Percentiles rank a stretch among this genome's conserved stretches.
Conservation (phyloP, 2,888 invertebrate species). For the Drosophila eohydei region DNA sequence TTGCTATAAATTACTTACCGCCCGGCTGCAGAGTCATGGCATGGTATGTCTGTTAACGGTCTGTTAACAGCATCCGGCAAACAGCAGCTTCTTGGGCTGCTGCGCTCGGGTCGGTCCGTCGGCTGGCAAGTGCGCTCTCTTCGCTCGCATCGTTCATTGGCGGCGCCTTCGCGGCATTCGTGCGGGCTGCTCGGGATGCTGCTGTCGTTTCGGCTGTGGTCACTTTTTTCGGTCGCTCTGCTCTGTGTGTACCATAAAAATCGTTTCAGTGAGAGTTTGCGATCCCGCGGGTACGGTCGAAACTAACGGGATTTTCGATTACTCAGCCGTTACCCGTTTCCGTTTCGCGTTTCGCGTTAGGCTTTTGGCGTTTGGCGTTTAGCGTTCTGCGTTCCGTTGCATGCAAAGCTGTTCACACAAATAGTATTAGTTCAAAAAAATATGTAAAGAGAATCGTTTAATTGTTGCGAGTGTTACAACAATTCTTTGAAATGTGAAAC, state of each 20-base stretch:
- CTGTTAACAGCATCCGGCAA: conserved; percentile 40
- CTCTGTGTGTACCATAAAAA: conserved; percentile 84
- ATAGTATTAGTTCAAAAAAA: conserved; percentile 16
- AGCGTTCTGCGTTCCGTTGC: conserved; percentile 24
- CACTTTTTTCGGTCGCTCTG: conserved; percentile 48
- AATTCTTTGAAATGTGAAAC: conserved; percentile 51
- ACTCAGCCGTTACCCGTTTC: conserved; percentile 28
- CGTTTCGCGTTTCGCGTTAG: conserved; percentile 44
- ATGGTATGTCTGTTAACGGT: conserved; percentile 22
- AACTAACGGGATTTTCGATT: conserved; percentile 76
- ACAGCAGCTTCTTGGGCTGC: conserved; percentile 39
- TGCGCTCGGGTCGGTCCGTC: conserved; percentile 46
- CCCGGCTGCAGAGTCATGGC: not conserved
- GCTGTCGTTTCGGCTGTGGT: conserved; percentile 35
- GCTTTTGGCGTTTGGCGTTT: not conserved
- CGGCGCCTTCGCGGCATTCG: conserved; percentile 34
- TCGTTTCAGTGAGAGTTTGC: conserved; percentile 85
- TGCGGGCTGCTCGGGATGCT: conserved; percentile 60
- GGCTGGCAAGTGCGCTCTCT: conserved; percentile 37
- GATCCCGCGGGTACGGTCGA: conserved; percentile 85
- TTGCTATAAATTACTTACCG: conserved; percentile 44
- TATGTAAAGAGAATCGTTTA: conserved; percentile 16
- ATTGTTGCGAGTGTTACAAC: conserved; percentile 25
- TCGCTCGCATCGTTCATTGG: conserved; percentile 53
- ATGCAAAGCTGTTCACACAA: conserved; percentile 17